Conservation (phyloP, 23 tunicate species). For the Corella eumyota region DNA sequence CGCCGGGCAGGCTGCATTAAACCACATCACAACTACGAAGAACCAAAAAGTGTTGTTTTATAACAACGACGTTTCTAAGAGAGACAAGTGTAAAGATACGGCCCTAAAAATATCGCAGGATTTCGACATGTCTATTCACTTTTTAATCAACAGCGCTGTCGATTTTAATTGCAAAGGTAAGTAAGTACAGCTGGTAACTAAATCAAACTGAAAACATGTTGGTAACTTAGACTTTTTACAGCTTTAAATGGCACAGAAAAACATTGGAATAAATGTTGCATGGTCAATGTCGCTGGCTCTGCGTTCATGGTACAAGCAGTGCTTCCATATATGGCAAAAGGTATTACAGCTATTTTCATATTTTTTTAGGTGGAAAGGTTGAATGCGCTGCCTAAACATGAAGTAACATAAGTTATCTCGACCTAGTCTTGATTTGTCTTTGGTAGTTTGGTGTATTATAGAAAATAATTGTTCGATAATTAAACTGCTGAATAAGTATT, state of each 20-base stretch:
- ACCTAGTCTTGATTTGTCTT: too few relatives aligned
- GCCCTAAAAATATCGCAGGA: constrained; percentile 16
- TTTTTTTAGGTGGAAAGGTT: too few relatives aligned
- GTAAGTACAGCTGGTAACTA: background rate
- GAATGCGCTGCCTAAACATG: too few relatives aligned
- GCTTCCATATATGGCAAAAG: constrained; percentile 40
- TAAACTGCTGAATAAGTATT: too few relatives aligned
- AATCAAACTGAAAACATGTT: too few relatives aligned
- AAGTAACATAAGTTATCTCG: too few relatives aligned
- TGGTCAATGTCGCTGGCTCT: constrained; percentile 45
- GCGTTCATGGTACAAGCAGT: constrained; percentile 50
- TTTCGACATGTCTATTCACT: constrained; percentile 15
- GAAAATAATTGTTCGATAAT: too few relatives aligned
- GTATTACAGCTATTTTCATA: too few relatives aligned
- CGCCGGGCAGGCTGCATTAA: constrained; percentile 19
- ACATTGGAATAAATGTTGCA: constrained; percentile 46
- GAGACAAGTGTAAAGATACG: constrained; percentile 4
- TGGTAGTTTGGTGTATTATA: too few relatives aligned
- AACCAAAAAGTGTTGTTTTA: constrained; percentile 17
- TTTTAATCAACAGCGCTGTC: constrained; percentile 39
- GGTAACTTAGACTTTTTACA: background rate
- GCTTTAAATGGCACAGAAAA: constrained; percentile 15
- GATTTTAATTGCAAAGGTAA: constrained; percentile 59
- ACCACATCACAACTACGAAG: constrained; percentile 12
- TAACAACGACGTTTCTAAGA: constrained; percentile 26